phyloP scores from a whole-genome alignment of 2,797 vertebrate genomes.

The Spondyliosoma cantharus region DNA sequence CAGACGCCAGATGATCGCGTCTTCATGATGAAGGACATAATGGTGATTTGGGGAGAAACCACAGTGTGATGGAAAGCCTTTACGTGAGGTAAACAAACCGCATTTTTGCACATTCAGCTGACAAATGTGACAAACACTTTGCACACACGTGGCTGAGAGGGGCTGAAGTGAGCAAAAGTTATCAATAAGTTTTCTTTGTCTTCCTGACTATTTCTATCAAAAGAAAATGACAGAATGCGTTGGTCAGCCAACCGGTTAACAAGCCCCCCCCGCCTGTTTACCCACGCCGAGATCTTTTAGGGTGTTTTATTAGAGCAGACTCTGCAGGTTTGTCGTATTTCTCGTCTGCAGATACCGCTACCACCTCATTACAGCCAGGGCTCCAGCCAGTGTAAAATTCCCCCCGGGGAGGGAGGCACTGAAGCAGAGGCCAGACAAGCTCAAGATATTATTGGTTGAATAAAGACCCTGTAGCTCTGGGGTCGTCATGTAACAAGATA shows the following conservation, averaged over 20 bases:
- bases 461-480: slow-evolving; percentile 60
- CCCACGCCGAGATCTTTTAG: slow-evolving; percentile 33
- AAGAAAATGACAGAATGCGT: slow-evolving; percentile 14
- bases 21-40: not conserved
- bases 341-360: slow-evolving; percentile 54
- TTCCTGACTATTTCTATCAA: slow-evolving; percentile 21
- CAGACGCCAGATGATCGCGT: not conserved
- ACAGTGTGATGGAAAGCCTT: not conserved
- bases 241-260: slow-evolving; percentile 44
- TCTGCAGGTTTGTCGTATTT: slow-evolving; percentile 48
- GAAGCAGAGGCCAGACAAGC: slow-evolving; percentile 62
- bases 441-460: slow-evolving; percentile 65
- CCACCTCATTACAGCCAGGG: slow-evolving; percentile 70
- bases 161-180: not conserved
- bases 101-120: not conserved
- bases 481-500: slow-evolving; percentile 60
- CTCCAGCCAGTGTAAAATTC: slow-evolving; percentile 57
- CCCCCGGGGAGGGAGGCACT: slow-evolving; percentile 56
- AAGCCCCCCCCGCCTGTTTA: slow-evolving; percentile 45
- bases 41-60: not conserved
- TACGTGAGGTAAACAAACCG: not conserved
- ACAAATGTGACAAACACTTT: not conserved
- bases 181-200: not conserved
- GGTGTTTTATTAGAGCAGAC: slow-evolving; percentile 50
- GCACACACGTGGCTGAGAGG: not conserved